A percentile compares a stretch with the other conserved stretches of the same genome.
phyloP scores from a whole-genome alignment of 2,113 vertebrate genomes.

The Trogon surrucura region DNA sequence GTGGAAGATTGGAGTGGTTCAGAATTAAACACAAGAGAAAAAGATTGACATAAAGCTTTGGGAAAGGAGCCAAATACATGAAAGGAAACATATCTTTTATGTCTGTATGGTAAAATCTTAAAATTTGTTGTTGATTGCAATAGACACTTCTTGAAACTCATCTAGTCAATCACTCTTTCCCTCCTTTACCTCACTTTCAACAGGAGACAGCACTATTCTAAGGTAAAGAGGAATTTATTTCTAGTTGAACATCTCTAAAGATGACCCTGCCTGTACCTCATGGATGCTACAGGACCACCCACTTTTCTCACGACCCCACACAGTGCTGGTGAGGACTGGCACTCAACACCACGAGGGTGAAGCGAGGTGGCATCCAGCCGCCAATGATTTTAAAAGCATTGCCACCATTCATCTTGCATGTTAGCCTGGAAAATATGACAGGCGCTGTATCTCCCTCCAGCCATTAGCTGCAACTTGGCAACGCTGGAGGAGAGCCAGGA shows the following conservation, averaged over 20 bases:
- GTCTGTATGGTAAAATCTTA: neutral
- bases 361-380: neutral
- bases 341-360: neutral
- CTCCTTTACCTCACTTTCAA: neutral
- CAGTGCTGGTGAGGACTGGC: neutral
- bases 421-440: constrained; percentile 14
- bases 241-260: neutral
- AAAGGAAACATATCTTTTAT: constrained; percentile 13
- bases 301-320: neutral
- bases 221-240: neutral
- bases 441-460: neutral
- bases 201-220: neutral
- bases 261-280: neutral
- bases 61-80: constrained; percentile 21
- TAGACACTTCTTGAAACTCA: constrained; percentile 16
- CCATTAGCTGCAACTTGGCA: constrained; percentile 13
- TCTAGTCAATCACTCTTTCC: constrained; percentile 22
- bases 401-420: constrained; percentile 4
- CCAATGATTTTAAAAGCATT: constrained; percentile 6
- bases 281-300: neutral
- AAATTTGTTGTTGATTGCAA: constrained; percentile 17
- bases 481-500: constrained; percentile 5
- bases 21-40: neutral
- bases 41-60: constrained; percentile 1
- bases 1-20: neutral